Percentiles rank a stretch among this genome's conserved stretches.
These are phyloP conservation scores for Drosophila watanabei DNA, from an alignment of 1,140 invertebrate species.

Conservation along the genomic window DNA sequence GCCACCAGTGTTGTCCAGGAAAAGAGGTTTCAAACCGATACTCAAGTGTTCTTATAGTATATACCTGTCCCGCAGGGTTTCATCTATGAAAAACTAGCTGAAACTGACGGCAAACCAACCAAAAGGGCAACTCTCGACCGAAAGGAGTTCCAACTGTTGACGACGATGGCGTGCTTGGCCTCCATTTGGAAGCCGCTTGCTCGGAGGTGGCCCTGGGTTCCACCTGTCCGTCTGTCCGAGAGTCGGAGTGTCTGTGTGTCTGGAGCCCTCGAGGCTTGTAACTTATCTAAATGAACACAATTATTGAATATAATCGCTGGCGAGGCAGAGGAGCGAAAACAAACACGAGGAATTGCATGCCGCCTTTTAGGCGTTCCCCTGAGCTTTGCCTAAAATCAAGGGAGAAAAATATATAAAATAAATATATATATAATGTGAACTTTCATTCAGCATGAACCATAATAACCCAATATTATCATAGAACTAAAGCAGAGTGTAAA, in stretches of 20 bases:
- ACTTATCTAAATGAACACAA: slow-evolving; percentile 85
- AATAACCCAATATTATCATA: background rate
- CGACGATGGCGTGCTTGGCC: slow-evolving; percentile 73
- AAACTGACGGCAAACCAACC: background rate
- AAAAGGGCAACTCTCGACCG: background rate
- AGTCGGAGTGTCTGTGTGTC: slow-evolving; percentile 30
- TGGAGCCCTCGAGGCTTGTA: slow-evolving; percentile 69
- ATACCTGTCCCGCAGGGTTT: background rate
- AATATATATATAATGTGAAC: background rate
- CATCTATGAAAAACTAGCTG: background rate
- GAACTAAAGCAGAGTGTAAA: slow-evolving; percentile 7
- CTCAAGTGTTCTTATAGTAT: background rate
- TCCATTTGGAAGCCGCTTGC: slow-evolving; percentile 55
- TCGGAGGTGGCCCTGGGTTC: slow-evolving; percentile 49
- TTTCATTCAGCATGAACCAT: background rate
- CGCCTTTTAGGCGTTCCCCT: slow-evolving; percentile 68
- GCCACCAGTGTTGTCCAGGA: background rate
- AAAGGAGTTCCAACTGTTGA: slow-evolving; percentile 35
- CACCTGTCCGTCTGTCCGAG: slow-evolving; percentile 1
- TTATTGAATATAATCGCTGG: slow-evolving; percentile 84
- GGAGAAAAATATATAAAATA: background rate
- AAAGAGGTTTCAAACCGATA: background rate
- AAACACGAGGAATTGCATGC: slow-evolving; percentile 69
- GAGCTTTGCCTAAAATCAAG: slow-evolving; percentile 23
- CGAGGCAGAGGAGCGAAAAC: slow-evolving; percentile 54